Percentiles rank a stretch among this genome's conserved stretches.
phyloP scores from a whole-genome alignment of 2,888 invertebrate species.

The Acrobasis consociella region DNA sequence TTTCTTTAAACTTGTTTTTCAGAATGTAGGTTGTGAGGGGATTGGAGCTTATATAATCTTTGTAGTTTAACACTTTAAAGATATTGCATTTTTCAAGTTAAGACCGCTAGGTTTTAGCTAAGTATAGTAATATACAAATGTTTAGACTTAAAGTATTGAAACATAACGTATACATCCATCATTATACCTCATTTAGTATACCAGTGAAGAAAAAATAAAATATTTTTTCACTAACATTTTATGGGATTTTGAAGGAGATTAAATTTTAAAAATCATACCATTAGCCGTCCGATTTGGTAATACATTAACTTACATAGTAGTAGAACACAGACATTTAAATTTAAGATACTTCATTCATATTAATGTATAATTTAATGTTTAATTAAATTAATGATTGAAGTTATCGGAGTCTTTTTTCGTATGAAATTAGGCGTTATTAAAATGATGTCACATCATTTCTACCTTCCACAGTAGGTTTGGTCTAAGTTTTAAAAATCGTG shows the following conservation, averaged over 20 bases:
- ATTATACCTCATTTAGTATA: slow-evolving; percentile 57
- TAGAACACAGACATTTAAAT: slow-evolving; percentile 29
- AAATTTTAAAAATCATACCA: slow-evolving; percentile 33
- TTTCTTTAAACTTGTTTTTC: slow-evolving; percentile 41
- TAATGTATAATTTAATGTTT: slow-evolving; percentile 65
- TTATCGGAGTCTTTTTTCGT: slow-evolving; percentile 30
- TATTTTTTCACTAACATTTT: slow-evolving; percentile 64
- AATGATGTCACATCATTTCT: not conserved
- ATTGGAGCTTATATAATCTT: slow-evolving; percentile 51
- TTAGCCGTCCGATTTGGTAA: slow-evolving; percentile 46
- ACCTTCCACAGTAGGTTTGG: not conserved
- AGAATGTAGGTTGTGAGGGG: slow-evolving; percentile 60
- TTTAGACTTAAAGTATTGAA: slow-evolving; percentile 30
- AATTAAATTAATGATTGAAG: slow-evolving; percentile 67
- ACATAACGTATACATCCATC: slow-evolving; percentile 48
- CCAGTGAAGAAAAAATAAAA: slow-evolving; percentile 37
- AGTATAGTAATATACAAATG: slow-evolving; percentile 6
- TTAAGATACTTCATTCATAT: slow-evolving; percentile 55
- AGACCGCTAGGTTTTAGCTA: slow-evolving; percentile 6
- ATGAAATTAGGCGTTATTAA: not conserved
- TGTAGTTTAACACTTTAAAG: slow-evolving; percentile 34
- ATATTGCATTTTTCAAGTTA: slow-evolving; percentile 19
- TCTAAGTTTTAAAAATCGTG: not conserved
- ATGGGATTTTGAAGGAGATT: slow-evolving; percentile 27
- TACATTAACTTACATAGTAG: slow-evolving; percentile 32